Evolutionary conservation across 2,113 vertebrate species (phyloP).

Genomic region (Pseudorectes ferrugineus): DNA sequence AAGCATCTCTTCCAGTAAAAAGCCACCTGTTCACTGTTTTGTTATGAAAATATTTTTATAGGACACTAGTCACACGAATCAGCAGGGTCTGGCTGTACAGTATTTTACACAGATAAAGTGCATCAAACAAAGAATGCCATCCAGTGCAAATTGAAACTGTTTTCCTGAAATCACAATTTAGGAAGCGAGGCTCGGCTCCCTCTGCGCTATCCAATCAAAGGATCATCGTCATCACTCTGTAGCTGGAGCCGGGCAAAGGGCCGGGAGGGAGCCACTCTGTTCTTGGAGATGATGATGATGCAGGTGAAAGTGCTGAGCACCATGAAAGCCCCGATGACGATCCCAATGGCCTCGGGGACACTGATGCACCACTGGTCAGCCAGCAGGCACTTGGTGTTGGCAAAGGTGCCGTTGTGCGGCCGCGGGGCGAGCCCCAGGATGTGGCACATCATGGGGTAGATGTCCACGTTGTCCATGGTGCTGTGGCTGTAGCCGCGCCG

Average conservation of each 20-base stretch:
- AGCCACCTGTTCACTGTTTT: not conserved
- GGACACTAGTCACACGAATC: not conserved
- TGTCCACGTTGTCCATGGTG: conserved; percentile 80
- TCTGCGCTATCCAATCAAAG: conserved; percentile 71
- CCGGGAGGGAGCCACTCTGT: not conserved
- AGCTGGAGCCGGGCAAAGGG: conserved; percentile 82
- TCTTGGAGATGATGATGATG: conserved; percentile 75
- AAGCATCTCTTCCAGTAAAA: not conserved
- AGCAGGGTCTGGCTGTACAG: not conserved
- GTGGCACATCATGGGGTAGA: conserved; percentile 95
- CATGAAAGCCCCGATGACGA: conserved; percentile 82
- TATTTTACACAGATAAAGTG: conserved; percentile 26
- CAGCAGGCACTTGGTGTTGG: conserved; percentile 77
- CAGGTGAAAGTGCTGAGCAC: conserved; percentile 77
- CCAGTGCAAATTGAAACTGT: not conserved
- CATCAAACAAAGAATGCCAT: not conserved
- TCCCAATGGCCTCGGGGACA: conserved; percentile 70
- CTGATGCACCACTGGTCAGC: conserved; percentile 76
- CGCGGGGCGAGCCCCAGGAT: conserved; percentile 77
- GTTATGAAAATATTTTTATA: not conserved
- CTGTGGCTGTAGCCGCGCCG: conserved; percentile 68
- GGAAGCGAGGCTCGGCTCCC: not conserved
- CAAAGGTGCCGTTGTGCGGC: conserved; percentile 88
- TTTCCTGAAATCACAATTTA: not conserved
- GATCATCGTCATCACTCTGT: conserved; percentile 80